Base-by-base conservation (phyloP, 2,888 invertebrate genomes). In the Drepanosiphum platanoidis region DNA sequence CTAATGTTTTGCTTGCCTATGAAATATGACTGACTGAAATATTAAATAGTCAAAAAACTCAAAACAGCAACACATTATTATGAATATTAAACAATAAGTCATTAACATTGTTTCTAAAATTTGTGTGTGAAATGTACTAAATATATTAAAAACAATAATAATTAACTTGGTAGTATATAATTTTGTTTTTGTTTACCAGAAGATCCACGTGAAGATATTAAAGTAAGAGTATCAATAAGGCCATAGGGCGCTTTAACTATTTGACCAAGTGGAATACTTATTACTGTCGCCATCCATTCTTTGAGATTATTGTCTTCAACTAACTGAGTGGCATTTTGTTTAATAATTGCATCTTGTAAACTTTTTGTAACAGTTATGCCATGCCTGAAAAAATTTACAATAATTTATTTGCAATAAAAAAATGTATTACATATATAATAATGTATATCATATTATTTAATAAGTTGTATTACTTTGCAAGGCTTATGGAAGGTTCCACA, bases 181-280 rank as follows among this genome's bases (percentile, higher is more conserved):
- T 30, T 8, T 39, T 64, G 30, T 80, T 61, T 39, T 66, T 52
- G 30, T 78, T n/a, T 87, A 91, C 91, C 90, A 87, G 88, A 87
- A 58, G 89, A 87, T 86, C 90, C 90, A 86, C 88, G 87, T 52
- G 87, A 87, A 71, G 90, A 92, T 86, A 94, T 89, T 13, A 89
- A 88, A 86, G 91, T 89, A 39, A 94, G 90, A 87, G 92, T 92
- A 64, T 89, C 89, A 15, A 92, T 92, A 71, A 94, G 90, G 7
- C 84, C 84, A 32, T 88, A 88, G 11, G 92, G 90, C 83, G 92
- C 90, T 36, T 89, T 89, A 71, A 91, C 88, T 64, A 83, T 89
- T 89, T 86, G 91, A 89, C 32, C 92, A 92, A 11, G 91, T 32
- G 36, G 30, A 52, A 15, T 46, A 66, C 22, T 89, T 88, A 91